Percentiles rank a stretch among this genome's conserved stretches.
Evolutionary conservation across 1,140 invertebrate species (phyloP).

Genomic region (Phymorhynchus buccinoides): DNA sequence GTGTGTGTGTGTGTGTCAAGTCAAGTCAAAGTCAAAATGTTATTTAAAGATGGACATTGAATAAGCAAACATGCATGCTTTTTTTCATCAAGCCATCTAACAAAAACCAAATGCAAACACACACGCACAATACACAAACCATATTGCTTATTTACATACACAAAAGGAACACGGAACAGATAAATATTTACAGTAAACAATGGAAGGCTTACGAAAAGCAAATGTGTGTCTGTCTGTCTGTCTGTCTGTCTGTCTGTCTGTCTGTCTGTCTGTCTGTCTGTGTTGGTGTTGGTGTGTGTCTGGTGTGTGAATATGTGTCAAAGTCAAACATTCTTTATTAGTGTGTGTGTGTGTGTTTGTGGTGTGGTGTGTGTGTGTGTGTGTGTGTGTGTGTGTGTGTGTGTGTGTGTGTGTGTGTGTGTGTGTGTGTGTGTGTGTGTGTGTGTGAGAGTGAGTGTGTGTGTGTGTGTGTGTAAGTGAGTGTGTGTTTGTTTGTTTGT

Average conservation of each 20-base stretch:
- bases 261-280: background rate
- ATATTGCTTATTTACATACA: too few relatives aligned
- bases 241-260: background rate
- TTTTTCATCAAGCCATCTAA: too few relatives aligned
- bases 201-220: too few relatives aligned
- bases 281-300: background rate
- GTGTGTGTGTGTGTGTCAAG: constrained; percentile 8
- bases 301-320: background rate
- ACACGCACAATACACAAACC: too few relatives aligned
- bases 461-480: background rate
- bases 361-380: background rate
- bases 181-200: too few relatives aligned
- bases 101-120: too few relatives aligned
- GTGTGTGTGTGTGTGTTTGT: background rate
- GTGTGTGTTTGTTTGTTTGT: background rate
- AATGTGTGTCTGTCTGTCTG: background rate
- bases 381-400: constrained; percentile 19
- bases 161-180: too few relatives aligned
- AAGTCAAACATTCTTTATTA: too few relatives aligned
- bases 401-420: constrained; percentile 17
- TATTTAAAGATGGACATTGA: too few relatives aligned
- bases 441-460: background rate
- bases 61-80: too few relatives aligned
- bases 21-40: too few relatives aligned
- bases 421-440: background rate